Percentiles rank a stretch among this genome's conserved stretches.
phyloP scores from a whole-genome alignment of 2,797 vertebrate genomes.

The Tolypeutes matacus region DNA sequence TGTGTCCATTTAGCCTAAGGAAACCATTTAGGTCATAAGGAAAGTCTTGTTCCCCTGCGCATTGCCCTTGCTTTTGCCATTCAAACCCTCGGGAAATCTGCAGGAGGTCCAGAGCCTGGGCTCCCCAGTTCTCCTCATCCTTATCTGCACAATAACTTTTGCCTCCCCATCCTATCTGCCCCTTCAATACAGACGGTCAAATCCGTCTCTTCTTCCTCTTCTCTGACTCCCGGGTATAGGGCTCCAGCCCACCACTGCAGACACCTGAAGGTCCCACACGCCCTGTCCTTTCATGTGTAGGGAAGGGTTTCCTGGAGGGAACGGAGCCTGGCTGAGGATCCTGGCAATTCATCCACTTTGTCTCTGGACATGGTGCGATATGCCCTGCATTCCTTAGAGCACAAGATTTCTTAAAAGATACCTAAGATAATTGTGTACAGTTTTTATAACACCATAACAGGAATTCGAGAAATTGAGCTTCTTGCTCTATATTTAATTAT shows the following conservation, averaged over 20 bases:
- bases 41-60: fast-evolving
- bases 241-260: not conserved
- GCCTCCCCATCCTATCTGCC: fast-evolving
- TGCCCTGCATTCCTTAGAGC: too few relatives aligned
- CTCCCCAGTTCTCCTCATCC: fast-evolving
- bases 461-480: not conserved
- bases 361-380: not conserved
- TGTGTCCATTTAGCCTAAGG: not conserved
- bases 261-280: too few relatives aligned
- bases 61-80: too few relatives aligned
- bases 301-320: too few relatives aligned
- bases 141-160: fast-evolving
- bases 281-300: too few relatives aligned
- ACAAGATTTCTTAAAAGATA: not conserved
- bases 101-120: fast-evolving
- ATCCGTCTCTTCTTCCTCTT: not conserved
- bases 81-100: fast-evolving
- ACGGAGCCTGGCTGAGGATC: too few relatives aligned
- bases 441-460: not conserved
- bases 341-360: too few relatives aligned
- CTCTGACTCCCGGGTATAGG: fast-evolving
- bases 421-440: fast-evolving
- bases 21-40: not conserved
- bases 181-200: fast-evolving
- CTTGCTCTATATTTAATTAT: fast-evolving